Evolutionary conservation across 1,140 invertebrate species (phyloP), one percentile per base, ranked within the genome.

Genomic region (Drosophila mayri): DNA sequence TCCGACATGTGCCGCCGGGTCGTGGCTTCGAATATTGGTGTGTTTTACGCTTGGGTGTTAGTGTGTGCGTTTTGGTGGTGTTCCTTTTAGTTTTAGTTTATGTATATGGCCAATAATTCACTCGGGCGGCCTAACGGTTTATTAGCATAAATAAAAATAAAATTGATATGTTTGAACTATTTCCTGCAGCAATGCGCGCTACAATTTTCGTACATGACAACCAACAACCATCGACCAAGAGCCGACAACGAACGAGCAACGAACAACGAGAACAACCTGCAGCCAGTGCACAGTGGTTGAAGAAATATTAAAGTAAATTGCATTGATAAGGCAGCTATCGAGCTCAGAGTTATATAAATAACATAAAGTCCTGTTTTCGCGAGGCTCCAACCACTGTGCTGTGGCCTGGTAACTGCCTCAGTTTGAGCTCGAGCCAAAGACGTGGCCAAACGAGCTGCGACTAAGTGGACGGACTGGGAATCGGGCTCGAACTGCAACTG

Each of bases 101-200:
- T 65, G 58, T 87, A 63, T 85, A 77, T 74, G 72, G 84, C 41
- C 84, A 87, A 87, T 87, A 87, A 87, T 90, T 87, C 84, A 87
- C 66, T 87, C 80, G 66, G 80, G 67, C 80, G 61, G 84, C 67
- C 72, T 87, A 87, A 87, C 84, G 84, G 84, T 87, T 88, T 87
- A 87, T 87, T 87, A 87, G 84, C 84, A 87, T 88, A 88, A 88
- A 88, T 88, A 88, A 88, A 88, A 90, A 88, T 88, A 88, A 90
- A 90, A 90, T 90, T 90, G 85, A 90, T 90, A 90, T 90, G 85
- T 90, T 90, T 90, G 85, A 90, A 90, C 85, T 90, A 90, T 90
- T 90, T 90, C 85, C 85, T 90, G 81, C 81, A 85, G 85, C 85
- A 90, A 85, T 87, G 84, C 84, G 84, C 84, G 84, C 84, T 87